Evolutionary conservation across 2,113 vertebrate genomes (phyloP), one percentile per base, ranked within the genome.

Genomic region (Gallinago paraguaiae): DNA sequence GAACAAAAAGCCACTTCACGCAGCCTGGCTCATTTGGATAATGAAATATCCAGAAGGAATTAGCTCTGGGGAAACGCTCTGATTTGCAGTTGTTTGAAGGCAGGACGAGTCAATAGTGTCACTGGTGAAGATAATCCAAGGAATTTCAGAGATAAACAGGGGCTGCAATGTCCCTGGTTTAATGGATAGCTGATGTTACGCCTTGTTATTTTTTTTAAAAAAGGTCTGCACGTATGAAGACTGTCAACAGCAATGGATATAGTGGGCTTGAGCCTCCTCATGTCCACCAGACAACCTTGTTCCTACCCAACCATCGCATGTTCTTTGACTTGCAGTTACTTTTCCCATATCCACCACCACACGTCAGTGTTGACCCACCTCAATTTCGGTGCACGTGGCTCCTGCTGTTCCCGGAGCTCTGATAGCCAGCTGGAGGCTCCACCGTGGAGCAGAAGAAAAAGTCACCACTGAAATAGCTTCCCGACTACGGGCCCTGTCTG

Each of bases 1-100:
- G 59, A 97, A 93, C 51, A 94, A 88, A 92, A 90, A 91, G 46
- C 22, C 70, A 82, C 89, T 94, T 97, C 45, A 86, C 45, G 74
- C 18, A 81, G n/a, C 50, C 27, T 71, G 78, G 67, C 72, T 85
- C 60, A 60, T 81, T 51, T 72, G 51, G 67, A 87, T 95, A 93
- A 90, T 48, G 17, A 91, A 94, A 85, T 67, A 93, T 79, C 46
- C 91, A 95, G n/a, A 87, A 87, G 86, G 65, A 94, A 95, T 78
- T 74, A 87, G 57, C 30, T 82, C 64, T 77, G 54, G 35, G 13
- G 12, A 93, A 93, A 94, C 89, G 46, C 24, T 74, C 57, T 77
- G 48, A 67, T 88, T 87, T 70, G 39, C 27, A 88, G 30, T 92
- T 96, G 50, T 94, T 90, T 91, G 70, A 95, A 92, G 91, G 83